These are phyloP conservation scores for Macrochelys suwanniensis DNA, from an alignment of 2,797 vertebrate species.

Conservation along the genomic window DNA sequence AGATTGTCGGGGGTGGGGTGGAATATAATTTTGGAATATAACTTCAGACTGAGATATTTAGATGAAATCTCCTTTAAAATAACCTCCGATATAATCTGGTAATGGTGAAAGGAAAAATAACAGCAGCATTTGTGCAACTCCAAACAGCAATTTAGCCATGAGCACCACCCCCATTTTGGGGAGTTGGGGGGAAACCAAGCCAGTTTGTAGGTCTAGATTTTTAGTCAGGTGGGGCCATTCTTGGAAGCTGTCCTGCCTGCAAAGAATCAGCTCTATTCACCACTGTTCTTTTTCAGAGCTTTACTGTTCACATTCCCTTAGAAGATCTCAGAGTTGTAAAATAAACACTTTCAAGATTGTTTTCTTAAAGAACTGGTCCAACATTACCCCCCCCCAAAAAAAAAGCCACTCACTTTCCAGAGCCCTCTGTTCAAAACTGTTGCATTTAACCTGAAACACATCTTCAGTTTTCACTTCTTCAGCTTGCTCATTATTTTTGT, in stretches of 20 bases:
- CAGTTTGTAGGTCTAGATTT: neutral
- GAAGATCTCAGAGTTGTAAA: conserved; percentile 74
- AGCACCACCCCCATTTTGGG: neutral
- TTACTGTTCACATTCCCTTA: conserved; percentile 71
- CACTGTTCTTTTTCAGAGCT: conserved; percentile 75
- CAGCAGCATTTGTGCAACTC: neutral
- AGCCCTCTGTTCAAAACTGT: conserved; percentile 39
- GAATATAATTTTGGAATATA: neutral
- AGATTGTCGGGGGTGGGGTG: rapidly evolving
- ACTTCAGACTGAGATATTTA: neutral
- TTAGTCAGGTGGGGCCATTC: neutral
- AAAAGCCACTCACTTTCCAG: conserved; percentile 44
- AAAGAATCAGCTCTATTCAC: conserved; percentile 77
- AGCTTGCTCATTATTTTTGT: conserved; percentile 61
- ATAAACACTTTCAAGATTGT: conserved; percentile 81
- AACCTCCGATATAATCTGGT: neutral
- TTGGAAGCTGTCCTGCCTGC: conserved; percentile 29
- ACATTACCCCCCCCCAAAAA: conserved; percentile 49
- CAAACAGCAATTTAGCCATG: neutral
- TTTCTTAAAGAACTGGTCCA: conserved; percentile 78
- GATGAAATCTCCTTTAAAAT: neutral
- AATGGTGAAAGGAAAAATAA: neutral
- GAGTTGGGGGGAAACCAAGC: too few relatives aligned
- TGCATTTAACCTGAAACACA: neutral
- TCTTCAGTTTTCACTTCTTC: conserved; percentile 49